These are phyloP conservation scores for Mesocricetus auratus DNA, from an alignment of 2,113 vertebrate genomes.

Conservation along the genomic window DNA sequence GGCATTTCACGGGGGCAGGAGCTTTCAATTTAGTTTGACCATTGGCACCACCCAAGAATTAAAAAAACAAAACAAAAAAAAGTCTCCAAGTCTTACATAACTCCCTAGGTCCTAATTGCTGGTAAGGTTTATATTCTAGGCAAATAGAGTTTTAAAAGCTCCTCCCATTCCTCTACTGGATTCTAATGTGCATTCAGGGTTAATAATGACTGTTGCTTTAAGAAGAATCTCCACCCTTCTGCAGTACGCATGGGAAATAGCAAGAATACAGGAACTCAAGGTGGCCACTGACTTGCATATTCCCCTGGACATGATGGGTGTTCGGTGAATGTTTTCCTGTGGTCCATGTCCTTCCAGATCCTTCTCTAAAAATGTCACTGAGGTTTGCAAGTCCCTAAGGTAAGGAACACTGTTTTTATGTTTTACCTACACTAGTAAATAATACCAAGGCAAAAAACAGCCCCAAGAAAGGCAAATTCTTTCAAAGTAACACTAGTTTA, in stretches of 20 bases:
- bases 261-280: neutral
- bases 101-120: neutral
- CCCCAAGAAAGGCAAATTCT: neutral
- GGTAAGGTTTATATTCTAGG: neutral
- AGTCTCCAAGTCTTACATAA: neutral
- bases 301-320: neutral
- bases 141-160: neutral
- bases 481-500: neutral
- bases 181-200: neutral
- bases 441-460: neutral
- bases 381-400: neutral
- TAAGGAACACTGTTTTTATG: neutral
- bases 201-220: neutral
- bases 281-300: neutral
- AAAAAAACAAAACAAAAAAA: neutral
- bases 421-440: slow-evolving; percentile 1
- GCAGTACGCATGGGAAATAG: too few relatives aligned
- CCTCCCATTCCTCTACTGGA: accelerated
- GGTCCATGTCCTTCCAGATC: neutral
- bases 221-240: neutral
- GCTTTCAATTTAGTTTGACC: neutral
- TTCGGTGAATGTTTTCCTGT: neutral
- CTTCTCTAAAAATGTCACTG: neutral
- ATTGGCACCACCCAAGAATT: neutral
- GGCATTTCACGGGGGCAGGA: neutral